Base-by-base conservation (phyloP, 2,888 invertebrate species). In the Dioctria rufipes region DNA sequence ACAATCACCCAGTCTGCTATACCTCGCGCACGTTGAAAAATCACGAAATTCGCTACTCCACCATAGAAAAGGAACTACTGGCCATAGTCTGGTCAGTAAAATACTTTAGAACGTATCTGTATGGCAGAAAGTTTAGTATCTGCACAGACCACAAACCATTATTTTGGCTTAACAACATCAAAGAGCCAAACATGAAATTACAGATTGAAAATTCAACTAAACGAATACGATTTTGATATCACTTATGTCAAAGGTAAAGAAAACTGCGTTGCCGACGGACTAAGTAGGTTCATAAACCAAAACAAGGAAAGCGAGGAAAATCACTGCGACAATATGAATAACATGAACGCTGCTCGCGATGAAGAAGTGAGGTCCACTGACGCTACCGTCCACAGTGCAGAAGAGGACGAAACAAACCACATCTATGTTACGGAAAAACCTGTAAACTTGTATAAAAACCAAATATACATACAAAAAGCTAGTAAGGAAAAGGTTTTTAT, bases 1-100 rank as follows among this genome's bases (percentile, higher is more conserved):
- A 60, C n/a, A 69, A 61, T 43, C 80, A 80, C n/a, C 73, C 80
- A 39, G n/a, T 82, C 60, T 81, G 65, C 37, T 81, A 67, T 25
- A 65, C 73, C 9, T 75, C 75, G 9, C 6, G 80, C 39, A 77
- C 80, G 0, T 58, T 80, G 2, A 65, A 65, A 8, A 66, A 80
- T 5, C 75, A 79, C 60, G 58, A 63, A 65, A 58, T 11, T 4
- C 67, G 9, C 6, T 78, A 65, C 11, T 60, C 80, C 5, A 78
- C 60, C 4, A 82, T 78, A 5, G 80, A 81, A 67, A 83, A 80
- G 46, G 61, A 80, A 77, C 37, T 77, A 49, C 39, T 77, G 2
- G 60, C 46, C 3, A 60, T 46, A 9, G 25, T 75, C 3, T 75
- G 75, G 75, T 3, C 75, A 2, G 60, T 75, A 11, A 75, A 75